Evolutionary conservation across 2,888 invertebrate species (phyloP).

Genomic region (Chaitophorus viminalis): DNA sequence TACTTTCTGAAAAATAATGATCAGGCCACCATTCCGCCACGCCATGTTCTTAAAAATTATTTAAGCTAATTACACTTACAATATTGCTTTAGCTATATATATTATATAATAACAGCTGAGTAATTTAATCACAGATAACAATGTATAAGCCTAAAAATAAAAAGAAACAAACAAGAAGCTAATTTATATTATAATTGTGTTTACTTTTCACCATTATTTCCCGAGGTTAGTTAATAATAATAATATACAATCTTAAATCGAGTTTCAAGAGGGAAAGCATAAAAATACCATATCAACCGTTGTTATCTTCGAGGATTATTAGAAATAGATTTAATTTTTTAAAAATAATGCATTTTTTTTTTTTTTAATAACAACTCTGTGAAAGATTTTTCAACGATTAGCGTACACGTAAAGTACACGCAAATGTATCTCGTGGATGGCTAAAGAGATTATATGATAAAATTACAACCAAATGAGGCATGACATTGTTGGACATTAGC

Average conservation of each 20-base stretch:
- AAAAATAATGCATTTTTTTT: not conserved
- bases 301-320: not conserved
- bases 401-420: not conserved
- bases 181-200: slow-evolving; percentile 16
- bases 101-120: no score
- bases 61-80: no score
- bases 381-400: not conserved
- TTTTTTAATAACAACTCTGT: not conserved
- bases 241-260: not conserved
- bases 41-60: no score
- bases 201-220: not conserved
- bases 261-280: not conserved
- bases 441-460: slow-evolving; percentile 49
- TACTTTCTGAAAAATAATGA: no score
- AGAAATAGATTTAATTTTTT: not conserved
- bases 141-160: not conserved
- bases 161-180: not conserved
- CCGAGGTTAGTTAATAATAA: not conserved
- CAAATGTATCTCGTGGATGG: not conserved
- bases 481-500: slow-evolving; percentile 56
- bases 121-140: no score
- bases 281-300: not conserved
- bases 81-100: no score
- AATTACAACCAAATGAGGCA: slow-evolving; percentile 60
- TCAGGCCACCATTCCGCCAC: no score